These are phyloP conservation scores for Drosophila busckii DNA, from an alignment of 1,140 invertebrate genomes.

Conservation along the genomic window DNA sequence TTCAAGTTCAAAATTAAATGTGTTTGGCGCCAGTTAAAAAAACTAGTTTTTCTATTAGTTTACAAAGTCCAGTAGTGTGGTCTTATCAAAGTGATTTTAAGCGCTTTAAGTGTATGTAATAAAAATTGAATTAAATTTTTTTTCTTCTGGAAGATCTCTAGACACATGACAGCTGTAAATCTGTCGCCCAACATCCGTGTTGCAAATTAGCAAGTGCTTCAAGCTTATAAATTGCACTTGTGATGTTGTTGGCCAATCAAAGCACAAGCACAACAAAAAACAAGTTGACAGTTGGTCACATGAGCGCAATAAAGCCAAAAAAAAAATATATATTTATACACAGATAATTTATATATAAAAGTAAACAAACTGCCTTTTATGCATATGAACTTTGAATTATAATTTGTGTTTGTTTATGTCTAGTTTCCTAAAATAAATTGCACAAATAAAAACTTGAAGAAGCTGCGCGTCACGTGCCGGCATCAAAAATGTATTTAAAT, in stretches of 20 bases:
- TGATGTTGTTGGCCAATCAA: conserved; percentile 39
- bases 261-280: conserved; percentile 22
- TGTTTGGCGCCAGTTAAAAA: conserved; percentile 3
- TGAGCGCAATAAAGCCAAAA: conserved; percentile 35
- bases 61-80: too few species aligned
- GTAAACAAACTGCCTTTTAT: conserved; percentile 56
- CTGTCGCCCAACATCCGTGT: conserved; percentile 30
- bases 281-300: conserved; percentile 48
- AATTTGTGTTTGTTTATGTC: too few species aligned
- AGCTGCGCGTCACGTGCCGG: too few species aligned
- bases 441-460: too few species aligned
- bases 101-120: too few species aligned
- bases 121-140: too few species aligned
- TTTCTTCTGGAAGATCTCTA: too few species aligned
- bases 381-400: too few species aligned
- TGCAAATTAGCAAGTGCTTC: conserved; percentile 49
- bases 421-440: too few species aligned
- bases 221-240: conserved; percentile 45
- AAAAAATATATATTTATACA: not conserved
- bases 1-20: conserved; percentile 20
- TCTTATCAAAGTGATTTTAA: too few species aligned
- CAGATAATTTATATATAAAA: conserved; percentile 19
- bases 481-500: too few species aligned
- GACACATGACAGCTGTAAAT: conserved; percentile 1
- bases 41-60: conserved; percentile 24